These are phyloP conservation scores for Chloroclysta siterata DNA, from an alignment of 2,888 invertebrate species.

Conservation along the genomic window DNA sequence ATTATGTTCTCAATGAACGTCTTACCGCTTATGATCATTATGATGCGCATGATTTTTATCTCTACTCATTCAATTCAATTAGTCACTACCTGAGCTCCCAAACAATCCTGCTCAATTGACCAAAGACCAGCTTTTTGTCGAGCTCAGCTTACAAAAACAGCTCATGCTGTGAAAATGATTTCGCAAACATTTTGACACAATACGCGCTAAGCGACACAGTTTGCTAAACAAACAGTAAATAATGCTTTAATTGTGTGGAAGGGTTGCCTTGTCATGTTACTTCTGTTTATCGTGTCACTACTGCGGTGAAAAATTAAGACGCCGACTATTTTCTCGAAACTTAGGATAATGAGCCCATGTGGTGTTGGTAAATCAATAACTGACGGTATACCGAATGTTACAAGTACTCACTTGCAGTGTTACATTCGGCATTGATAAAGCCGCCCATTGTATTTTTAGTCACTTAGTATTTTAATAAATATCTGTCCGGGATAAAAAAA, in stretches of 20 bases:
- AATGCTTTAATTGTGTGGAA: constrained; percentile 52
- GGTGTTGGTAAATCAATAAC: constrained; percentile 14
- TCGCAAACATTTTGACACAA: constrained; percentile 66
- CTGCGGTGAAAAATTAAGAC: constrained; percentile 42
- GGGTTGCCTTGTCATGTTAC: constrained; percentile 55
- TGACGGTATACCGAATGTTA: background rate
- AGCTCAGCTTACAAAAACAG: constrained; percentile 23
- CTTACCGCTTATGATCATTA: background rate
- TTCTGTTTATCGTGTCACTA: constrained; percentile 44
- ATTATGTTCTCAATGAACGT: background rate
- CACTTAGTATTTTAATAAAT: too few species aligned
- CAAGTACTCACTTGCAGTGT: background rate
- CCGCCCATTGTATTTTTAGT: background rate
- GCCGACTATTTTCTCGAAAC: constrained; percentile 41
- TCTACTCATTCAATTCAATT: background rate
- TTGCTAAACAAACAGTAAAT: constrained; percentile 57
- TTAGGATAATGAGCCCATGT: constrained; percentile 31
- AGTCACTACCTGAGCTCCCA: constrained; percentile 21
- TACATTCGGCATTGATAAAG: background rate
- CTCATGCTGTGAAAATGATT: constrained; percentile 63
- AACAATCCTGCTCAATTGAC: background rate
- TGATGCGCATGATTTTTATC: background rate
- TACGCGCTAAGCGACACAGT: constrained; percentile 55
- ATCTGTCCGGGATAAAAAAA: too few species aligned
- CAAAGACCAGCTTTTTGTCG: background rate